Percentiles rank a stretch among this genome's conserved stretches.
phyloP scores from a whole-genome alignment of 2,797 vertebrate genomes.

The Malurus splendens region DNA sequence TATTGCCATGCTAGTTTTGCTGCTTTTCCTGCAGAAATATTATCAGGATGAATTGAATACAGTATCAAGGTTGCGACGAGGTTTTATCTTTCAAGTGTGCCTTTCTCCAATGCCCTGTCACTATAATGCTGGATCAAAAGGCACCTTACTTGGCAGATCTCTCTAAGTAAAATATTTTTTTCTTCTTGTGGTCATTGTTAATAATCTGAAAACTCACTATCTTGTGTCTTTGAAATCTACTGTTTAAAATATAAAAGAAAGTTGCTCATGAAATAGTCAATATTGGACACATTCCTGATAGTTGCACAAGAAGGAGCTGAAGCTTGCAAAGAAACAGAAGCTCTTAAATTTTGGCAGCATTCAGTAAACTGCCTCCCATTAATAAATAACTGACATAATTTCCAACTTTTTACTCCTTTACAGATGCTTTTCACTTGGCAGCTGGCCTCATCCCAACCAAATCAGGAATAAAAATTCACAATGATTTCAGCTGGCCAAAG shows the following conservation, averaged over 20 bases:
- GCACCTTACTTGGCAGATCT: not conserved
- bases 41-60: not conserved
- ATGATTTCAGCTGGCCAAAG: not conserved
- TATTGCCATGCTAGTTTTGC: not conserved
- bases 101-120: not conserved
- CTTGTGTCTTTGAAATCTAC: not conserved
- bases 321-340: constrained; percentile 17
- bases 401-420: constrained; percentile 7
- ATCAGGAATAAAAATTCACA: not conserved
- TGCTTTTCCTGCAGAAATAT: not conserved
- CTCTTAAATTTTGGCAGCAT: constrained; percentile 36
- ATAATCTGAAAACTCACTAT: not conserved
- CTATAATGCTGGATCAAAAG: not conserved
- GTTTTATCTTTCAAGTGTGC: not conserved
- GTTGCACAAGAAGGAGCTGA: constrained; percentile 17
- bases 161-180: not conserved
- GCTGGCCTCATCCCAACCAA: not conserved
- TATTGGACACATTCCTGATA: not conserved
- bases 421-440: constrained; percentile 16
- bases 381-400: constrained; percentile 42
- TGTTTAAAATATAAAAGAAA: not conserved
- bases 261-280: not conserved
- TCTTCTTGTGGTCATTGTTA: not conserved
- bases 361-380: constrained; percentile 1
- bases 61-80: not conserved